Base-by-base conservation (phyloP, 2,888 invertebrate species). In the Chouioia cunea region DNA sequence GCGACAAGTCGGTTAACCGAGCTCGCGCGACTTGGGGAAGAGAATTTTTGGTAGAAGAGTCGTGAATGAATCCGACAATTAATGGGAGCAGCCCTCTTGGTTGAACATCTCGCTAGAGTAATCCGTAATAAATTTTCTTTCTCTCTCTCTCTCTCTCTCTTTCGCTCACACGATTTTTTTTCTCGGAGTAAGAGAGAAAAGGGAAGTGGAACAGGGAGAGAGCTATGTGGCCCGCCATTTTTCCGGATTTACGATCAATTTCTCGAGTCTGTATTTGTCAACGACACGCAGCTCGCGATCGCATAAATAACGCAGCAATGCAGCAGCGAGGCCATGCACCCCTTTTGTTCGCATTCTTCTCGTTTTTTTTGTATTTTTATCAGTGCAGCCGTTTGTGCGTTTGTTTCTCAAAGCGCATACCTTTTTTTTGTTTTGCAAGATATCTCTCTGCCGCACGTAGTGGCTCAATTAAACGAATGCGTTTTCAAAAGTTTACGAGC, bases 171-270 rank as follows among this genome's bases (percentile, higher is more conserved):
- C 6, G 6, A 1, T 36, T 36, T 36, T 36, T 36, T 10, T 6
- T 10, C 36, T 36, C 36, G 36, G 6, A 1, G 36, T 36, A 36
- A 36, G 36, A 36, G 36, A 27, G 27, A 6, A 27, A 27, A n/a
- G n/a, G n/a, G n/a, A n/a, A n/a, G n/a, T n/a, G n/a, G n/a, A n/a
- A n/a, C n/a, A n/a, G n/a, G n/a, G n/a, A n/a, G n/a, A n/a, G n/a
- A n/a, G n/a, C n/a, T n/a, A 44, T 27, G 22, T 14, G 50, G 47
- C 54, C 12, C 43, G 52, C 64, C 59, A 64, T 71, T 71, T 65
- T 64, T 63, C 50, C 59, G 67, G 63, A 67, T 71, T 71, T 71
- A 67, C 64, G 63, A 67, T 64, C 71, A 64, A 64, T 71, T 68
- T 59, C 54, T 27, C 60, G 52, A 52, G 36, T 36, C 36, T 64